A percentile compares a stretch with the other conserved stretches of the same genome.
Conservation (phyloP, 2,888 invertebrate species). For the Agrotis exclamationis region DNA sequence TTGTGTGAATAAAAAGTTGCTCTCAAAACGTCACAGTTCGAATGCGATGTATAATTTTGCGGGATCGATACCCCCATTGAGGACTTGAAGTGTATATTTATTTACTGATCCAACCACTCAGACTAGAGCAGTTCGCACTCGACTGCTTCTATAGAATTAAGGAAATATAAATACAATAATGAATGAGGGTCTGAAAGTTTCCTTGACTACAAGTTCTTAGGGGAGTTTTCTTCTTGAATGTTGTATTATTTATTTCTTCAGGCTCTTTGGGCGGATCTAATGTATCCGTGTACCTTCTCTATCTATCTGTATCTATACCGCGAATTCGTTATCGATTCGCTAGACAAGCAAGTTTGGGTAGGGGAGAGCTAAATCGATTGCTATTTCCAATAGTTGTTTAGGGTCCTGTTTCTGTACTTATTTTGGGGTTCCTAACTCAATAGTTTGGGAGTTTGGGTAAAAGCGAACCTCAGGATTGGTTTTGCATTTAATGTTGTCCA, state of each 20-base stretch:
- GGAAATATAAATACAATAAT: conserved; percentile 34
- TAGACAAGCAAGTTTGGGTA: conserved; percentile 29
- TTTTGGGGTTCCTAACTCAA: conserved; percentile 38
- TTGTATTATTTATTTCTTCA: conserved; percentile 34
- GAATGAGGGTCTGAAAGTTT: conserved; percentile 31
- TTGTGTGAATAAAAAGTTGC: conserved; percentile 54
- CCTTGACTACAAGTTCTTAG: conserved; percentile 19
- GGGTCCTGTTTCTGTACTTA: conserved; percentile 32
- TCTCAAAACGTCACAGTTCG: conserved; percentile 51
- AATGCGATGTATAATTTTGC: conserved; percentile 43
- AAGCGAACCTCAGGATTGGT: conserved; percentile 14
- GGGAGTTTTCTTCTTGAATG: conserved; percentile 22
- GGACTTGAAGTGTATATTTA: conserved; percentile 23
- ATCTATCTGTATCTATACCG: conserved; percentile 14
- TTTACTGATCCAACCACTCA: conserved; percentile 41
- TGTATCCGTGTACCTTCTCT: conserved; percentile 15
- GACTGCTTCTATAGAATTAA: conserved; percentile 39
- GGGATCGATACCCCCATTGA: conserved; percentile 46
- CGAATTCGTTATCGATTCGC: conserved; percentile 48
- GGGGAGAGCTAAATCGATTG: conserved; percentile 54
- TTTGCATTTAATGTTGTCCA: conserved; percentile 24
- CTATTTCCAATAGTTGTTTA: conserved; percentile 52
- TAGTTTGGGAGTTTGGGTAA: conserved; percentile 33
- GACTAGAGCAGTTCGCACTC: conserved; percentile 33
- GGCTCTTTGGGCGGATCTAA: not conserved